A percentile compares a stretch with the other conserved stretches of the same genome.
Conservation (phyloP, 2,888 invertebrate species). For the Willowsia nigromaculata region DNA sequence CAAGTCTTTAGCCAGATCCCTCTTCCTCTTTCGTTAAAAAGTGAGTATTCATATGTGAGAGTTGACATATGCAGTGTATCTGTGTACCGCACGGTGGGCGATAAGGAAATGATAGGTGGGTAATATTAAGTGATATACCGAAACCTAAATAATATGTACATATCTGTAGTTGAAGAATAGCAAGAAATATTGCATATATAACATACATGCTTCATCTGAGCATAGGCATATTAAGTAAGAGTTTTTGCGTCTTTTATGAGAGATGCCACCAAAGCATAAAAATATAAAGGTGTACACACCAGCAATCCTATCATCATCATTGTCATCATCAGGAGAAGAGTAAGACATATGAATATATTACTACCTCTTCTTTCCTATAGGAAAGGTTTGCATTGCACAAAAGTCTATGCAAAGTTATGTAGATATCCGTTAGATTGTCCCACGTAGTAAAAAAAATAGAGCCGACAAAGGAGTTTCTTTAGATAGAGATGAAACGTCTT, state of each 20-base stretch:
- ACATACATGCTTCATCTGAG: neutral
- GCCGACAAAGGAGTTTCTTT: constrained; percentile 65
- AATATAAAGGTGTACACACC: constrained; percentile 36
- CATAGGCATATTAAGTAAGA: neutral
- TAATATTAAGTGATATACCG: neutral
- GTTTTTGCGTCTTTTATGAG: neutral
- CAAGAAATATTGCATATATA: neutral
- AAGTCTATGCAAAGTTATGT: constrained; percentile 47
- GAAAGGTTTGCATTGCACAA: constrained; percentile 32
- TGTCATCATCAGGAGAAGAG: constrained; percentile 35
- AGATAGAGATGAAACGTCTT: constrained; percentile 57
- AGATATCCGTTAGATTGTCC: constrained; percentile 68
- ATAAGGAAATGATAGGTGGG: constrained; percentile 45
- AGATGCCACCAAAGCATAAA: constrained; percentile 12
- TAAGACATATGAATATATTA: constrained; percentile 29
- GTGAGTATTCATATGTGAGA: constrained; percentile 42
- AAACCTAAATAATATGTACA: neutral
- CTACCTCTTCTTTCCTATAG: neutral
- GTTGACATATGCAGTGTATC: constrained; percentile 5
- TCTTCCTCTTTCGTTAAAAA: neutral
- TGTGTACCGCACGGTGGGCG: constrained; percentile 22
- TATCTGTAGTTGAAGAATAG: neutral
- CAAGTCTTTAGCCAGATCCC: constrained; percentile 32
- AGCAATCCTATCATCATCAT: constrained; percentile 52
- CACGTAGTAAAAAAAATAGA: constrained; percentile 55